Percentiles rank a stretch among this genome's conserved stretches.
phyloP scores from a whole-genome alignment of 1,140 invertebrate species.

The Sarcophaga bullata region DNA sequence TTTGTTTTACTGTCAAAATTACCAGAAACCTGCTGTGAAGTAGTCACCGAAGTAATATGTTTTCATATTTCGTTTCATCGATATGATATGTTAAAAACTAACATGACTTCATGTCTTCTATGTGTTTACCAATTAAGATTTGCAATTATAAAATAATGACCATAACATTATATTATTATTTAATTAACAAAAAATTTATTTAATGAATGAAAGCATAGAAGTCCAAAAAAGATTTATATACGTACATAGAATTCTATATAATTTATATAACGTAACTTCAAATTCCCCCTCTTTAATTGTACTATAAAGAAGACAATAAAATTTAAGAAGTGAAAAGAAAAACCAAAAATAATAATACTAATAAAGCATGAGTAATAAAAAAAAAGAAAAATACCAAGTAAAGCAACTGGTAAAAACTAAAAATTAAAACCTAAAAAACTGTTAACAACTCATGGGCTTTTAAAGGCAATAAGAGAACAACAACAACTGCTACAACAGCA shows the following conservation, averaged over 20 bases:
- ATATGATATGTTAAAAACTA: too few species aligned
- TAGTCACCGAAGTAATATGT: too few species aligned
- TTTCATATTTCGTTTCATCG: too few species aligned
- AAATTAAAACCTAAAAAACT: not conserved
- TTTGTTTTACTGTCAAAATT: too few species aligned
- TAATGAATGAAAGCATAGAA: not conserved
- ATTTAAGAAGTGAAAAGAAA: not conserved
- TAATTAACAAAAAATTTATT: not conserved
- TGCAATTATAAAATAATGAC: not conserved
- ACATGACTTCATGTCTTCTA: too few species aligned
- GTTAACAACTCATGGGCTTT: conserved; percentile 5
- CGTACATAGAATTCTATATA: conserved; percentile 4
- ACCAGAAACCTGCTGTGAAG: too few species aligned
- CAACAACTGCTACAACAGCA: not conserved
- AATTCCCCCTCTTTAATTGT: not conserved
- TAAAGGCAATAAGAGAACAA: not conserved
- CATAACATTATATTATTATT: not conserved
- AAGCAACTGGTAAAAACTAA: too few species aligned
- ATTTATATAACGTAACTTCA: not conserved
- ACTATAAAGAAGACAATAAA: not conserved
- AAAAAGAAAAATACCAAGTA: not conserved
- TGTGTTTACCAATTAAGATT: too few species aligned
- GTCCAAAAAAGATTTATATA: not conserved
- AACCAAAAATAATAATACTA: not conserved
- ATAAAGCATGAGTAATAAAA: conserved; percentile 15